These are phyloP conservation scores for Danaus melanippus DNA, from an alignment of 1,140 invertebrate genomes.

Conservation along the genomic window DNA sequence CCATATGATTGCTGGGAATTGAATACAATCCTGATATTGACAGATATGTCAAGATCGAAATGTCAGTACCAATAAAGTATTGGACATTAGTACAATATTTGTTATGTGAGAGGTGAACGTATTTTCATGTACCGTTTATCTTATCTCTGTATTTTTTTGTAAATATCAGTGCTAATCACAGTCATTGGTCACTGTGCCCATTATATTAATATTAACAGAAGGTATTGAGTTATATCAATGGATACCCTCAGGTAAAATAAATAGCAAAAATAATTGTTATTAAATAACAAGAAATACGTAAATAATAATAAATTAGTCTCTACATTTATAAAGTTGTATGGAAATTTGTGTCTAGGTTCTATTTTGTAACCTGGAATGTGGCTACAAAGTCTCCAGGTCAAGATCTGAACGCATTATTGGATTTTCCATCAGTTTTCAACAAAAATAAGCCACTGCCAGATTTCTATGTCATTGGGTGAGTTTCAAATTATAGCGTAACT, in stretches of 20 bases:
- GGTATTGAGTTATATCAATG: constrained; percentile 25
- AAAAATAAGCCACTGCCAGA: constrained; percentile 78
- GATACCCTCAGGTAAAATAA: constrained; percentile 43
- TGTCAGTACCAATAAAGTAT: no score
- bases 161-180: neutral
- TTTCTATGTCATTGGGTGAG: constrained; percentile 86
- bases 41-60: no score
- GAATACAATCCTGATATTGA: no score
- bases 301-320: neutral
- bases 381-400: constrained; percentile 81
- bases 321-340: neutral
- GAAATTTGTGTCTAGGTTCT: constrained; percentile 72
- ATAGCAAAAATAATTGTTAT: neutral
- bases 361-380: constrained; percentile 89
- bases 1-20: no score
- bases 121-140: constrained; percentile 13
- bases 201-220: neutral
- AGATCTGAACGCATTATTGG: constrained; percentile 79
- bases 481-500: neutral
- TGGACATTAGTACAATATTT: neutral
- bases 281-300: neutral
- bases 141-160: constrained; percentile 16
- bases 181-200: no score
- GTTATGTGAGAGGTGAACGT: constrained; percentile 8
- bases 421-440: constrained; percentile 74